These are phyloP conservation scores for Anas acuta DNA, from an alignment of 2,797 vertebrate species.

Conservation along the genomic window DNA sequence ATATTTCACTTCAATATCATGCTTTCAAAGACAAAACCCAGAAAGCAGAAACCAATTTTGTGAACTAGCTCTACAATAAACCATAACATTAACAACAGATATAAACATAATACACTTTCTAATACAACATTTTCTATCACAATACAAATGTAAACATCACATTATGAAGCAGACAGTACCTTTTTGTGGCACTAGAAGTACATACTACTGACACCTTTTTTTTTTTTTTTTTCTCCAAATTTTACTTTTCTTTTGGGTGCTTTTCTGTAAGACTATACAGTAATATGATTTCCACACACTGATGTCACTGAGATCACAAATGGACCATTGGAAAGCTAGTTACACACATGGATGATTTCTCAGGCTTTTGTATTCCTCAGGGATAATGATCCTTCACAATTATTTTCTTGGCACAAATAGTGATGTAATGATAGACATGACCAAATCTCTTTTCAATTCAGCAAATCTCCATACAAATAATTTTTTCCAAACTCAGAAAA, in stretches of 20 bases:
- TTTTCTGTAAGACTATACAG: background rate
- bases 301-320: background rate
- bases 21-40: background rate
- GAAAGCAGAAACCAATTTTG: background rate
- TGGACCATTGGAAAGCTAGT: background rate
- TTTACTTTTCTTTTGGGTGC: background rate
- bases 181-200: background rate
- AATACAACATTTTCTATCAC: background rate
- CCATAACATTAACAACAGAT: background rate
- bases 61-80: background rate
- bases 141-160: background rate
- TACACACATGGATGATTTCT: background rate
- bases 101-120: background rate
- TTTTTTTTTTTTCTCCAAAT: background rate
- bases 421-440: background rate
- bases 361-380: constrained; percentile 2
- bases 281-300: background rate
- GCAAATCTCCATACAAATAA: background rate
- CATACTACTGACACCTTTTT: background rate
- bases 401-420: constrained; percentile 9
- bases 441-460: background rate
- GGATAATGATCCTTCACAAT: background rate
- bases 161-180: background rate
- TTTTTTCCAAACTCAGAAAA: background rate
- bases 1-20: background rate